Conservation (phyloP, 2,113 vertebrate genomes). For the Anoura caudifer region DNA sequence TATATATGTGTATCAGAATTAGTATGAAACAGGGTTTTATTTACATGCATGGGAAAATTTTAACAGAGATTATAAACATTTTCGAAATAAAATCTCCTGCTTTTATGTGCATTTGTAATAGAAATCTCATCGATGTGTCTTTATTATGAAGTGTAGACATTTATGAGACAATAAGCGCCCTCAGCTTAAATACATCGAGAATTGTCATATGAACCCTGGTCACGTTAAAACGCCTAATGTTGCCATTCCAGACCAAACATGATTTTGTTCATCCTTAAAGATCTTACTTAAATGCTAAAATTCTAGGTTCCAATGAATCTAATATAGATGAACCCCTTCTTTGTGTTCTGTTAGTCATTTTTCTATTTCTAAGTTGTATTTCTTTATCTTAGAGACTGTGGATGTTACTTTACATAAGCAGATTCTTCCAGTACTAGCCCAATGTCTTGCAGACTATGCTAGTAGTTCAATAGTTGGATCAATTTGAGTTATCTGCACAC, state of each 20-base stretch:
- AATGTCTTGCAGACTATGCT: not conserved
- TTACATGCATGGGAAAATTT: not conserved
- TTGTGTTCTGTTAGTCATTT: not conserved
- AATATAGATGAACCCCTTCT: not conserved
- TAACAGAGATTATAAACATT: not conserved
- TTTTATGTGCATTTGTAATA: not conserved
- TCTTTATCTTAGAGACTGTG: not conserved
- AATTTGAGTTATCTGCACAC: not conserved
- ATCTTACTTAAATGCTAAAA: not conserved
- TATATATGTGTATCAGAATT: not conserved
- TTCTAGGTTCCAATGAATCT: not conserved
- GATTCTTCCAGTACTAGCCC: not conserved
- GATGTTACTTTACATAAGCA: not conserved
- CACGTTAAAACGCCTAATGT: not conserved
- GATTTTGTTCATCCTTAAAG: not conserved
- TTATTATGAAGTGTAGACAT: not conserved
- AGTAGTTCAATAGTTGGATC: not conserved
- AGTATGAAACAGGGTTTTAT: not conserved
- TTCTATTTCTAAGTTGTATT: not conserved
- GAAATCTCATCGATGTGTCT: not conserved
- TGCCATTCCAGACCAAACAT: not conserved
- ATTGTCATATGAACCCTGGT: fast-evolving
- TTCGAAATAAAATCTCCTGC: not conserved
- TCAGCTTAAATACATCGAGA: not conserved
- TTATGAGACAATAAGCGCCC: not conserved